A percentile compares a stretch with the other conserved stretches of the same genome.
phyloP scores from a whole-genome alignment of 1,140 invertebrate species.

The Hydropsyche tenuis region DNA sequence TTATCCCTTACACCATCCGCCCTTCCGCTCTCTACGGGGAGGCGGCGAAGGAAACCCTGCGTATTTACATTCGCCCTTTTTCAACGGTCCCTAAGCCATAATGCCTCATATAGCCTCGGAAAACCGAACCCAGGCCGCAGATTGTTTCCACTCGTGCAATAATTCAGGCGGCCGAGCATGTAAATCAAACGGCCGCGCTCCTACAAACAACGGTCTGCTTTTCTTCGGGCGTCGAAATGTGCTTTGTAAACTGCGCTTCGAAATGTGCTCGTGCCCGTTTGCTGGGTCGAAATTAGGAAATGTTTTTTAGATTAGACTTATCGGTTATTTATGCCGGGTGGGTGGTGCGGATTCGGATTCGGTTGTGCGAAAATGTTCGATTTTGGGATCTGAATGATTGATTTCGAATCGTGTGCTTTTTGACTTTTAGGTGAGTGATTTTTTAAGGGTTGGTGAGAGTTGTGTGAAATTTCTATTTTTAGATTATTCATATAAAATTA shows the following conservation, averaged over 20 bases:
- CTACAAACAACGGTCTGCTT: neutral
- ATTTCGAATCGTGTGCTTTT: no score
- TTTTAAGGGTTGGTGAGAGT: no score
- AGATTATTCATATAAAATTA: no score
- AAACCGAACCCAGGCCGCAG: neutral
- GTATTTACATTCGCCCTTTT: conserved; percentile 33
- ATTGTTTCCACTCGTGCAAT: conserved; percentile 37
- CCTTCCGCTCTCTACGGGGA: conserved; percentile 11
- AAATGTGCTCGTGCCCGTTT: no score
- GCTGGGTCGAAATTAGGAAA: no score
- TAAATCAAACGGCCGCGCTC: conserved; percentile 34
- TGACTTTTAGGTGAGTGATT: no score
- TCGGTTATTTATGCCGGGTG: no score
- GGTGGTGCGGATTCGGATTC: no score
- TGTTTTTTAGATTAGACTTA: no score
- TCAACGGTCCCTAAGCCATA: neutral
- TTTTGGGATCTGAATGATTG: no score
- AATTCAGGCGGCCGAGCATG: conserved; percentile 35
- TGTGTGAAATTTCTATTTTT: no score
- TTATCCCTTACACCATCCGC: conserved; percentile 6
- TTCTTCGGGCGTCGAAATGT: neutral
- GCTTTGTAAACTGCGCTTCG: neutral
- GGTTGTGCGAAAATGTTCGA: no score
- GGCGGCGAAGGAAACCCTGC: neutral
- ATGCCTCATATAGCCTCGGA: neutral